Conservation (phyloP, 1,140 invertebrate genomes). For the Lordiphosa clarofinis region DNA sequence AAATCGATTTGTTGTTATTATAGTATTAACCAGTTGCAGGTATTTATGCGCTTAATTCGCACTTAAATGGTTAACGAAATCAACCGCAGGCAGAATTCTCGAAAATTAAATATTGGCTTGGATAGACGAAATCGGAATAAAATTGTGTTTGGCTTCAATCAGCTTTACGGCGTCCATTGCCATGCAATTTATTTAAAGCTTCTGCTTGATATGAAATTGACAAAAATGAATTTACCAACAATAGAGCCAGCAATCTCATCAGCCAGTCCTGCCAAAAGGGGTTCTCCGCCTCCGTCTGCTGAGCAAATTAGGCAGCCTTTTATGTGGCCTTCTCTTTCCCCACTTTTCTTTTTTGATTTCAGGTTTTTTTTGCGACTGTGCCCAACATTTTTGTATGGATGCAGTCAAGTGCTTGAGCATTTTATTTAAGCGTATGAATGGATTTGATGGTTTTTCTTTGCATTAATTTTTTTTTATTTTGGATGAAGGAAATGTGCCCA, state of each 20-base stretch:
- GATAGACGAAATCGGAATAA: no score
- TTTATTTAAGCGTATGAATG: conserved; percentile 79
- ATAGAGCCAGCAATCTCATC: conserved; percentile 9
- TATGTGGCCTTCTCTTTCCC: conserved; percentile 21
- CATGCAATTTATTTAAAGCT: no score
- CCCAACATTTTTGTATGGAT: conserved; percentile 71
- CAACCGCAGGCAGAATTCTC: conserved; percentile 2
- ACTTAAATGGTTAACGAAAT: conserved; percentile 16
- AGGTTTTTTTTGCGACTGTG: conserved; percentile 27
- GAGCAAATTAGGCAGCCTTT: conserved; percentile 70
- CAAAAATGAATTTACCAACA: conserved; percentile 7
- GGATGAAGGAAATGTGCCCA: conserved; percentile 36
- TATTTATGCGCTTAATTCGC: conserved; percentile 24
- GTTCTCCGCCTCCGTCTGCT: conserved; percentile 8
- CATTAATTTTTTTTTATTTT: conserved; percentile 19
- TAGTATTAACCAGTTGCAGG: conserved; percentile 17
- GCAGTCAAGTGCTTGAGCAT: conserved; percentile 79
- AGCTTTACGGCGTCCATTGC: no score
- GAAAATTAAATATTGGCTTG: no score
- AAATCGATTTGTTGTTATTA: conserved; percentile 43
- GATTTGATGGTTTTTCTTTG: conserved; percentile 71
- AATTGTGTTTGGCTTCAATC: no score
- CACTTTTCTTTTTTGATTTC: conserved; percentile 28
- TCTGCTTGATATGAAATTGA: not conserved
- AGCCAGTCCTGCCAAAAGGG: not conserved